phyloP scores from a whole-genome alignment of 1,140 invertebrate genomes.

The Saccostrea echinata region DNA sequence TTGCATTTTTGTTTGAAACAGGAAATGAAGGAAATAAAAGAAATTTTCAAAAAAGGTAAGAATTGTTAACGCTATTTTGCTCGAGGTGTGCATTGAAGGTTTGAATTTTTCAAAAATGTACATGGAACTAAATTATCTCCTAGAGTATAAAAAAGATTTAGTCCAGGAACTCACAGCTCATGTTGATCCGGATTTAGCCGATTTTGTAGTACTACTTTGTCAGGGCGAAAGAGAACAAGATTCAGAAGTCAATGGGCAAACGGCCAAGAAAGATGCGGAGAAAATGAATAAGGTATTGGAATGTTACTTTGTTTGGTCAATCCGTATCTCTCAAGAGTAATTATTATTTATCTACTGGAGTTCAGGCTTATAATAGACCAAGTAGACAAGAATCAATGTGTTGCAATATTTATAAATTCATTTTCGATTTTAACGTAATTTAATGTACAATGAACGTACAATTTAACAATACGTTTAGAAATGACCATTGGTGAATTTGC shows the following conservation, averaged over 20 bases:
- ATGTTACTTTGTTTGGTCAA: too few species aligned
- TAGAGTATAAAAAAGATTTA: slow-evolving; percentile 91
- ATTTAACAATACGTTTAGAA: too few species aligned
- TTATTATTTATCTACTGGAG: too few species aligned
- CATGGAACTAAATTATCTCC: not conserved
- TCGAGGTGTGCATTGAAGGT: too few species aligned
- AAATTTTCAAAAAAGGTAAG: slow-evolving; percentile 62
- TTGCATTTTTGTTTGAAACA: slow-evolving; percentile 37
- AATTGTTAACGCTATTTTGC: too few species aligned
- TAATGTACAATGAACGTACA: too few species aligned
- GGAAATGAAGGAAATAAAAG: slow-evolving; percentile 62
- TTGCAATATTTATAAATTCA: too few species aligned
- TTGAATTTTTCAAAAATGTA: too few species aligned
- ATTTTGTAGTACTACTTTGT: slow-evolving; percentile 84
- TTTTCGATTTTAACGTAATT: too few species aligned
- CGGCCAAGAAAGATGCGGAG: slow-evolving; percentile 66
- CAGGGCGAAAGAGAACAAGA: slow-evolving; percentile 62
- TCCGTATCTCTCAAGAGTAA: too few species aligned
- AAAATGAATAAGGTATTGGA: slow-evolving; percentile 55
- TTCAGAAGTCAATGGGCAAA: slow-evolving; percentile 56
- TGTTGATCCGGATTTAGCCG: slow-evolving; percentile 94
- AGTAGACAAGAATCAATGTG: too few species aligned
- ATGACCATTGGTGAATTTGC: not conserved
- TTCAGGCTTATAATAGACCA: too few species aligned
- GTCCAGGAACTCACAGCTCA: slow-evolving; percentile 90